Base-by-base conservation (phyloP, 2,888 invertebrate species). In the Agrotis puta region DNA sequence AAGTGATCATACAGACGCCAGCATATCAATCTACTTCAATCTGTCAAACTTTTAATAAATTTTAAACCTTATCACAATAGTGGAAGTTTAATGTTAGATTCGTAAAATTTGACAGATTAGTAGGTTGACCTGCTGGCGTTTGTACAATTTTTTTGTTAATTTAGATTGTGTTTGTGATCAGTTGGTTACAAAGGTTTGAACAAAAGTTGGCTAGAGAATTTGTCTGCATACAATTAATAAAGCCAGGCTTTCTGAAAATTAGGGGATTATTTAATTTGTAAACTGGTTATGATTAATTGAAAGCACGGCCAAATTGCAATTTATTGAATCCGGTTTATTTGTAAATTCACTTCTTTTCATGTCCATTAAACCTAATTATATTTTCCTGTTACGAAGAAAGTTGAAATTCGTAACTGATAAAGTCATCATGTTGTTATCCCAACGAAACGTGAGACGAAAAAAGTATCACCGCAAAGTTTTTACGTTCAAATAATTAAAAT, bases 401-500 rank as follows among this genome's bases (percentile, higher is more conserved):
- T 22, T 43, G 4, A 54, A 33, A 68, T 53, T 43, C 9, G 16
- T 33, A 16, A 43, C 13, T 3, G 53, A 57, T 27, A 51, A 50
- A 50, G 22, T 48, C 20, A 48, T 68, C 51, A 81, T 45, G 3
- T 3, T 63, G 14, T 76, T 62, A 3, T 24, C 22, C 24, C 2
- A 7, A 48, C 27, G 13, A 69, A 16, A 63, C 24, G 39, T 51
- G 47, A 62, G 5, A 18, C 18, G 27, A 33, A 33, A 67, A 62
- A 43, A 39, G 14, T 74, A 65, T 51, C 51, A 68, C 27, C 18
- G n/a, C 18, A 14, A 48, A 56, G 18, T 33, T 64, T 50, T 66
- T 72, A 59, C 48, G 39, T 59, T 50, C 5, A 78, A 70, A 74
- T 64, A 71, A 70, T 67, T 69, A 68, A 77, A 78, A 70, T 71